Percentiles rank a stretch among this genome's conserved stretches.
phyloP scores from a whole-genome alignment of 2,113 vertebrate genomes.

The Hepsetus odoe region DNA sequence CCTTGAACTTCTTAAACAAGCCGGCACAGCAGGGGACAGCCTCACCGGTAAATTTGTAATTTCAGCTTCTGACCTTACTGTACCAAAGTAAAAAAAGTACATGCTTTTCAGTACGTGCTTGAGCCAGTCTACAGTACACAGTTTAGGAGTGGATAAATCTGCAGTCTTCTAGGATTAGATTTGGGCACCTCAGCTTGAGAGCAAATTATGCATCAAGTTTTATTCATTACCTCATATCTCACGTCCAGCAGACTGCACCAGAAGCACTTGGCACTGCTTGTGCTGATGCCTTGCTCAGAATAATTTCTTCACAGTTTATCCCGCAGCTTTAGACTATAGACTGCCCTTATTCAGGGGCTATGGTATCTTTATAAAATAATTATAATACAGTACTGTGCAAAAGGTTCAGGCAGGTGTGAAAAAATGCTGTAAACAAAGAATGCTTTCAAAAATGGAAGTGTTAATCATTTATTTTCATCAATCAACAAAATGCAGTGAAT shows the following conservation, averaged over 20 bases:
- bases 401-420: too few species aligned
- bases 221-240: background rate
- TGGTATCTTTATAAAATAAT: background rate
- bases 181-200: too few species aligned
- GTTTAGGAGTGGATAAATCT: too few species aligned
- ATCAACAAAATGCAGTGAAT: too few species aligned
- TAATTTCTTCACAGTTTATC: background rate
- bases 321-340: background rate
- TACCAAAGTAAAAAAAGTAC: background rate
- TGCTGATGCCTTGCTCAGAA: background rate
- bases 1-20: conserved; percentile 79
- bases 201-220: too few species aligned
- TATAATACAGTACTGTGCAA: too few species aligned
- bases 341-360: background rate
- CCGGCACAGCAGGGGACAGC: conserved; percentile 74
- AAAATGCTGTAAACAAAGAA: too few species aligned
- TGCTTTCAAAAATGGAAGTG: too few species aligned
- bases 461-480: too few species aligned
- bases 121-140: background rate
- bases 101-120: background rate
- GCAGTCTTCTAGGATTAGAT: too few species aligned
- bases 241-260: background rate
- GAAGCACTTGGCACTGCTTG: background rate
- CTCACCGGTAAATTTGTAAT: conserved; percentile 73
- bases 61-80: background rate